phyloP scores from a whole-genome alignment of 1,140 invertebrate genomes.

The Tetramorium parvispinum region DNA sequence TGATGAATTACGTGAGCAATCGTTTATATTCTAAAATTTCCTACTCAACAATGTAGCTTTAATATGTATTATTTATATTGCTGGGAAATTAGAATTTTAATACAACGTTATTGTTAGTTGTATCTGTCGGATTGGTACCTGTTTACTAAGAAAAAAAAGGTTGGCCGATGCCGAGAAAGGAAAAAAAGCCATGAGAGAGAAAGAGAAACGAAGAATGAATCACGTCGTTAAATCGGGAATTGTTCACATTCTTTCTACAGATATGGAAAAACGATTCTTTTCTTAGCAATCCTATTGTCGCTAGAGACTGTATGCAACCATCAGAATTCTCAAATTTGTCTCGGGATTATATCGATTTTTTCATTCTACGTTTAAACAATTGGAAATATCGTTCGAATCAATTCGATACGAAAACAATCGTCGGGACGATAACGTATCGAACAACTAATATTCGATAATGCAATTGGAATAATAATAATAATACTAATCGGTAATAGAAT shows the following conservation, averaged over 20 bases:
- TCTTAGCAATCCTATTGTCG: not conserved
- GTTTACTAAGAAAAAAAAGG: not conserved
- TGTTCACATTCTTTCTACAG: not conserved
- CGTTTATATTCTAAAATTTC: constrained; percentile 85
- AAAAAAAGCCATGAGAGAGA: not conserved
- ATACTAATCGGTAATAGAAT: not conserved
- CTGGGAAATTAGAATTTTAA: too few relatives aligned
- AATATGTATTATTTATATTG: too few relatives aligned
- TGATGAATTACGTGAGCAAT: constrained; percentile 14
- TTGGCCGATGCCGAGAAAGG: not conserved
- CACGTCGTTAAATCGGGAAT: not conserved
- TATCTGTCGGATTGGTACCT: too few relatives aligned
- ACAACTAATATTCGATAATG: not conserved
- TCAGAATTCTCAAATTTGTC: not conserved
- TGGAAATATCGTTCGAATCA: too few relatives aligned
- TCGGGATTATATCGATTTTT: not conserved
- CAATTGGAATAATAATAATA: not conserved
- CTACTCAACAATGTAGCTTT: too few relatives aligned
- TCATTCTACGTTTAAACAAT: not conserved
- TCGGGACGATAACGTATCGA: not conserved
- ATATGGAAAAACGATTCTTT: not conserved
- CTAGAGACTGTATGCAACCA: not conserved
- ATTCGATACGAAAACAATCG: not conserved
- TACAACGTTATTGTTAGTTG: too few relatives aligned
- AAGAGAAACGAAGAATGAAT: constrained; percentile 11